Evolutionary conservation across 2,113 vertebrate genomes (phyloP).

Genomic region (Gallinago paraguaiae): DNA sequence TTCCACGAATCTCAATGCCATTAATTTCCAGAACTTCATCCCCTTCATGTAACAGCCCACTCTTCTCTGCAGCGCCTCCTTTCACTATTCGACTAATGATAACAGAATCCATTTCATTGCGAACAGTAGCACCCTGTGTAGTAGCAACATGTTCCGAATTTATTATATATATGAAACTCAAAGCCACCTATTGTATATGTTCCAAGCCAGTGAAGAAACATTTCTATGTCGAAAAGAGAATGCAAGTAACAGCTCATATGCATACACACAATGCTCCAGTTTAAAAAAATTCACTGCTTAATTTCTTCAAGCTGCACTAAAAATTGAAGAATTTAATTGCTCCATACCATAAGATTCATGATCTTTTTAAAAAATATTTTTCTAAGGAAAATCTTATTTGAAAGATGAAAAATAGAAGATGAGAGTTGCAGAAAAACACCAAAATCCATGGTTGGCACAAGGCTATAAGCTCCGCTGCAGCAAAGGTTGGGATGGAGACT

Average conservation of each 20-base stretch:
- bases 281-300: background rate
- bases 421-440: background rate
- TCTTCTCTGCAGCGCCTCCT: slow-evolving; percentile 92
- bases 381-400: background rate
- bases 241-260: background rate
- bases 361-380: background rate
- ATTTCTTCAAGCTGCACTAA: background rate
- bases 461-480: background rate
- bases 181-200: background rate
- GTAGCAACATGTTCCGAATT: slow-evolving; percentile 1
- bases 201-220: background rate
- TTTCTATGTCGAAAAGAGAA: background rate
- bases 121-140: slow-evolving; percentile 92
- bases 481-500: background rate
- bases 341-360: rapidly evolving
- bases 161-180: background rate
- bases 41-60: slow-evolving; percentile 91
- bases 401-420: background rate
- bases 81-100: slow-evolving; percentile 95
- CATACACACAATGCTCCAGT: background rate
- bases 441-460: background rate
- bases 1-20: slow-evolving; percentile 90
- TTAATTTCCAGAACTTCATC: slow-evolving; percentile 97
- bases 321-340: background rate
- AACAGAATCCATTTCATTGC: slow-evolving; percentile 94